Percentiles rank a stretch among this genome's conserved stretches.
Conservation (phyloP, 1,140 invertebrate species). For the Zaprionus ornatus region DNA sequence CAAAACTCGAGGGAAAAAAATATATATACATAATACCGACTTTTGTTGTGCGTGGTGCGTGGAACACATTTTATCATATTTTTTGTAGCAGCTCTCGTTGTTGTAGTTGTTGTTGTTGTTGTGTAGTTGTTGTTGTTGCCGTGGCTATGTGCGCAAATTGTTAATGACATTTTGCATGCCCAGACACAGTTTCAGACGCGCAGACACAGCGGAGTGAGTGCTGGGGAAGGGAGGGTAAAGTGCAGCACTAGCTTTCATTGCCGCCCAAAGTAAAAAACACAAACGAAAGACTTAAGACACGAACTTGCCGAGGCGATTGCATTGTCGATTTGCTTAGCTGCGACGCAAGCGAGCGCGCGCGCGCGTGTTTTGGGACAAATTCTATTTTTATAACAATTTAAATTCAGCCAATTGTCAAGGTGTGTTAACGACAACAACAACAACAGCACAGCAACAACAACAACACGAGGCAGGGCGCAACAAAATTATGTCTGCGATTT, state of each 20-base stretch:
- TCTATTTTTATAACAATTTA: conserved; percentile 82
- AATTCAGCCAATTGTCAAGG: conserved; percentile 79
- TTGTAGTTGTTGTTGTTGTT: conserved; percentile 30
- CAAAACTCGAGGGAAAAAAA: conserved; percentile 54
- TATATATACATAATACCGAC: conserved; percentile 20
- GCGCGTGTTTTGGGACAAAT: conserved; percentile 80
- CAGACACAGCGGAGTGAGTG: not conserved
- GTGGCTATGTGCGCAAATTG: conserved; percentile 66
- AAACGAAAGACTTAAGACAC: conserved; percentile 77
- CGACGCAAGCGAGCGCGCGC: not conserved
- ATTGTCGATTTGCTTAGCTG: conserved; percentile 39
- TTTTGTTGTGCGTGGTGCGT: conserved; percentile 69
- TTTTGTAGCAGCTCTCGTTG: conserved; percentile 35
- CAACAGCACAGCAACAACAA: conserved; percentile 26
- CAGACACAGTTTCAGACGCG: conserved; percentile 28
- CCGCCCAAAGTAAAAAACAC: conserved; percentile 50
- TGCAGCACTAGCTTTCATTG: conserved; percentile 76
- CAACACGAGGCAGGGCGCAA: conserved; percentile 6
- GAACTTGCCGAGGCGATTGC: conserved; percentile 66
- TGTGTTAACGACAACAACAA: conserved; percentile 58
- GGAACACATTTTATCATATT: conserved; percentile 59
- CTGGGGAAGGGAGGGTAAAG: conserved; percentile 43
- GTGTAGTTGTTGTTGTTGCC: conserved; percentile 30
- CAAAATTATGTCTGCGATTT: conserved; percentile 75
- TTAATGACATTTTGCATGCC: conserved; percentile 71